phyloP scores from a whole-genome alignment of 2,797 vertebrate species.

The Periparus ater region DNA sequence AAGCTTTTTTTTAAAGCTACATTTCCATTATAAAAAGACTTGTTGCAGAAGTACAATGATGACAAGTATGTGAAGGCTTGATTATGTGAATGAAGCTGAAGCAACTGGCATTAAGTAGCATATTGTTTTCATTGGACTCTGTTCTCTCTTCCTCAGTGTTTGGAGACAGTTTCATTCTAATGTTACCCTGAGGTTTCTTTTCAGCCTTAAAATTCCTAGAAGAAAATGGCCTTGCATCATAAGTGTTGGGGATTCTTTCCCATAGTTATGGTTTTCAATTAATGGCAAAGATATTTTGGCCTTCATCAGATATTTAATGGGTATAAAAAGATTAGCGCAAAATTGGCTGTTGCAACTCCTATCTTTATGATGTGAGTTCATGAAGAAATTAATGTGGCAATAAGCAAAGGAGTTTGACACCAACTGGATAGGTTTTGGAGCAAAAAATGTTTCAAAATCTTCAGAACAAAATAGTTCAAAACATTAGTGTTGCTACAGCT shows the following conservation, averaged over 20 bases:
- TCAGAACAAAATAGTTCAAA: neutral
- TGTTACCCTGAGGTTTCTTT: neutral
- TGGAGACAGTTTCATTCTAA: neutral
- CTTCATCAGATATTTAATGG: neutral
- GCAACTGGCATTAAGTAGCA: neutral
- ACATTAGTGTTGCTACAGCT: neutral
- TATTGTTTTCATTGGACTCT: neutral
- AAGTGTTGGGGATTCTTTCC: neutral
- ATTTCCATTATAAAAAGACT: neutral
- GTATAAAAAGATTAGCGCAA: neutral
- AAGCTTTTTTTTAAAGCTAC: neutral
- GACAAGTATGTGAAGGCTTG: neutral
- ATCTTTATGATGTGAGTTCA: neutral
- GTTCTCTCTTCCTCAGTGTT: neutral
- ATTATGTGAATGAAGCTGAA: neutral
- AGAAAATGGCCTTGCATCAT: neutral
- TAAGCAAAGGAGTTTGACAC: neutral
- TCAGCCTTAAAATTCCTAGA: neutral
- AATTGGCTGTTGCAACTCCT: neutral
- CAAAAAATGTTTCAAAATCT: neutral
- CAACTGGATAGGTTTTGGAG: neutral
- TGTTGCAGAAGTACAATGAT: neutral
- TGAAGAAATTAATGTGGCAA: neutral
- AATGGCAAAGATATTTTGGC: neutral
- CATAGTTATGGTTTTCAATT: neutral